Evolutionary conservation across 37 sponge, comb jelly and placozoan species (phyloP).

Genomic region (Hormiphora californensis): DNA sequence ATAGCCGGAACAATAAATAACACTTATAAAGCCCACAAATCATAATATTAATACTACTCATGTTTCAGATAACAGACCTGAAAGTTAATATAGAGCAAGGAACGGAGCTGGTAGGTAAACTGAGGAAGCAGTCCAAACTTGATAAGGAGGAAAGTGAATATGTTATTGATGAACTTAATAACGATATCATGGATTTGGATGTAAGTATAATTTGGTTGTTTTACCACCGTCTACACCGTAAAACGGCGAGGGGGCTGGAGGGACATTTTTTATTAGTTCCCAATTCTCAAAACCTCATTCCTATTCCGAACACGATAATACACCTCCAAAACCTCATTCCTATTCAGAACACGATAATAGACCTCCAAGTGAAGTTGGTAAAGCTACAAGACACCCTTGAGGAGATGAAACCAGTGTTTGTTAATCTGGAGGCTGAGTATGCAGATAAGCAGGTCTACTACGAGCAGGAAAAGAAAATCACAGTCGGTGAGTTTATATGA

Average conservation of each 20-base stretch:
- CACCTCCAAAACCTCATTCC: slow-evolving; percentile 1
- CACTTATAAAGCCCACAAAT: too few species aligned
- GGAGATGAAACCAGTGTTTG: slow-evolving; percentile 50
- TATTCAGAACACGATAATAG: too few species aligned
- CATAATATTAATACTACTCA: too few species aligned
- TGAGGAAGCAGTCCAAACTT: slow-evolving; percentile 22
- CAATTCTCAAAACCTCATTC: too few species aligned
- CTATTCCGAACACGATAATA: too few species aligned
- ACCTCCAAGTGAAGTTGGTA: slow-evolving; percentile 34
- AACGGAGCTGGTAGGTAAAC: not conserved
- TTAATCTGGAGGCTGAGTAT: not conserved
- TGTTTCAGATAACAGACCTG: slow-evolving; percentile 33
- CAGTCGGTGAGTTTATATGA: slow-evolving; percentile 35
- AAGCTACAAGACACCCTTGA: slow-evolving; percentile 52
- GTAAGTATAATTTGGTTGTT: too few species aligned
- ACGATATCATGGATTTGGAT: slow-evolving; percentile 49
- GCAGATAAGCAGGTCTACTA: slow-evolving; percentile 40
- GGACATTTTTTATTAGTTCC: too few species aligned
- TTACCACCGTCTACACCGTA: too few species aligned
- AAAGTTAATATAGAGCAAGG: slow-evolving; percentile 13
- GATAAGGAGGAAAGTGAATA: slow-evolving; percentile 41
- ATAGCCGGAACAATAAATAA: too few species aligned
- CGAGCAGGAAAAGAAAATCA: slow-evolving; percentile 45
- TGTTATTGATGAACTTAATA: slow-evolving; percentile 21
- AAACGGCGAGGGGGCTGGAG: too few species aligned